phyloP scores from a whole-genome alignment of 2,888 invertebrate genomes.

The Drosophila ustulata region DNA sequence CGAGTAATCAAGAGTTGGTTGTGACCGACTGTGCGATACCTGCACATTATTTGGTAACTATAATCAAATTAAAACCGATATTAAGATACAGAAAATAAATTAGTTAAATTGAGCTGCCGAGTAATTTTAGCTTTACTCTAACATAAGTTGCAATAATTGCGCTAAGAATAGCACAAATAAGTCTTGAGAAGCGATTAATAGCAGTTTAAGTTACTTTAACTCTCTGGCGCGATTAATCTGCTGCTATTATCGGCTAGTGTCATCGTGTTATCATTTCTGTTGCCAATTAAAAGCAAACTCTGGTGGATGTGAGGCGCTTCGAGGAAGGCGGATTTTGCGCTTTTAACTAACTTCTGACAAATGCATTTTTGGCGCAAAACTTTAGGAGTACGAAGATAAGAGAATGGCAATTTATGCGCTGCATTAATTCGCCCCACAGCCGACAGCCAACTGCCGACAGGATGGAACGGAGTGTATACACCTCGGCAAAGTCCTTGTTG shows the following conservation, averaged over 20 bases:
- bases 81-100: no score
- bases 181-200: neutral
- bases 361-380: conserved; percentile 54
- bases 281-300: conserved; percentile 33
- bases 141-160: no score
- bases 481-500: conserved; percentile 24
- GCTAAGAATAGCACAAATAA: neutral
- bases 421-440: conserved; percentile 56
- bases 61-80: no score
- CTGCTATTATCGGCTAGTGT: neutral
- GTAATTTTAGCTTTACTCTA: no score
- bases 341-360: conserved; percentile 42
- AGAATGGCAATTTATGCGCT: conserved; percentile 58
- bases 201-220: neutral
- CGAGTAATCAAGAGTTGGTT: no score
- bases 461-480: conserved; percentile 14
- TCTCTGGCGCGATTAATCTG: conserved; percentile 15
- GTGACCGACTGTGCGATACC: neutral
- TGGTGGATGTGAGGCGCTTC: neutral
- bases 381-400: conserved; percentile 38
- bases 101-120: no score
- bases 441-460: neutral
- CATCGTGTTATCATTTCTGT: conserved; percentile 30
- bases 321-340: neutral
- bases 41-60: no score